Conservation (phyloP, 2,888 invertebrate genomes). For the Coremacera marginata region DNA sequence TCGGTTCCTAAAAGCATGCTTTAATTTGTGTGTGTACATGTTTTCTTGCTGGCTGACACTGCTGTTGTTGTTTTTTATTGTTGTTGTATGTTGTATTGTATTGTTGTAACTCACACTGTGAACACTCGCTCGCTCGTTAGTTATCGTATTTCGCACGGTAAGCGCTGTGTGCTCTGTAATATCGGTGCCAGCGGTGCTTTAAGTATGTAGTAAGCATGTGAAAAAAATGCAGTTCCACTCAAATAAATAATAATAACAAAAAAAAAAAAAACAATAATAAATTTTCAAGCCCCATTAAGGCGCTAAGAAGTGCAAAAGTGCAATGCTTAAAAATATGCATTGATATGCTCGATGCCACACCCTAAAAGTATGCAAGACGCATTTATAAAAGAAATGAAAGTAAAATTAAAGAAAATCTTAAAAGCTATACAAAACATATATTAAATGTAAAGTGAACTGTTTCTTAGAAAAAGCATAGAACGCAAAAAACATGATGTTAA, state of each 20-base stretch:
- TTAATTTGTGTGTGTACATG: constrained; percentile 9
- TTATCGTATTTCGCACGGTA: not conserved
- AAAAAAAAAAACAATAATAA: too few relatives aligned
- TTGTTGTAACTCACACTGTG: not conserved
- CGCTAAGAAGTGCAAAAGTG: not conserved
- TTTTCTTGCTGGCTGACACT: not conserved
- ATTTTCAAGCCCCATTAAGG: not conserved
- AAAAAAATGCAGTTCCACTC: too few relatives aligned
- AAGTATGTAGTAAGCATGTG: too few relatives aligned
- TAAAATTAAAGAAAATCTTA: not conserved
- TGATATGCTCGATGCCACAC: not conserved
- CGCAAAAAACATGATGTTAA: not conserved
- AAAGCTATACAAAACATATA: not conserved
- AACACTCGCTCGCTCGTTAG: not conserved
- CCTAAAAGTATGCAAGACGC: not conserved
- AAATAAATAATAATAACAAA: too few relatives aligned
- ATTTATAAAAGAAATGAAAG: constrained; percentile 4
- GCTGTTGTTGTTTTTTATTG: not conserved
- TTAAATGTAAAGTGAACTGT: not conserved
- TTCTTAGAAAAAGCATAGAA: not conserved
- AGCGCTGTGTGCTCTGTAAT: not conserved
- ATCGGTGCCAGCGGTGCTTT: not conserved
- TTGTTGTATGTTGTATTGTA: not conserved
- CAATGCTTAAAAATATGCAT: not conserved
- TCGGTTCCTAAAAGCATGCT: not conserved